phyloP scores from a whole-genome alignment of 1,140 invertebrate genomes.

The Helicoverpa zea region DNA sequence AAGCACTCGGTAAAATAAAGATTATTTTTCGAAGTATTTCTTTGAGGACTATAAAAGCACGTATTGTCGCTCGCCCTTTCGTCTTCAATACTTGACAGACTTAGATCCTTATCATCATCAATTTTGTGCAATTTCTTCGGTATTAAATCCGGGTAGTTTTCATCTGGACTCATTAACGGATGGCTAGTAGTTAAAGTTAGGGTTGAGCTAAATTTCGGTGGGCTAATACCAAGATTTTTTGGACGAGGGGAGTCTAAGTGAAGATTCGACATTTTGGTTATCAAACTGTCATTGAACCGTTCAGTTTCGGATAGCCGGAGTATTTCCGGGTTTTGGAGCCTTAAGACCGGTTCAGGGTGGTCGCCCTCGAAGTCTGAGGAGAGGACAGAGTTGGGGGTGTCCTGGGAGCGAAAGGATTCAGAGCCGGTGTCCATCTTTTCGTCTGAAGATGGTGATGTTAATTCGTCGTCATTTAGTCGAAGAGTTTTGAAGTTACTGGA shows the following conservation, averaged over 20 bases:
- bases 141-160: constrained; percentile 76
- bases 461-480: constrained; percentile 69
- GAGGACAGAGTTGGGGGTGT: constrained; percentile 72
- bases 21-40: constrained; percentile 81
- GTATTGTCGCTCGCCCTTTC: constrained; percentile 64
- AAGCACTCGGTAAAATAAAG: constrained; percentile 76
- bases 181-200: constrained; percentile 75
- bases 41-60: constrained; percentile 73
- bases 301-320: constrained; percentile 50
- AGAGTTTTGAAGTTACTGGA: constrained; percentile 66
- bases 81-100: constrained; percentile 78
- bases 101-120: constrained; percentile 76
- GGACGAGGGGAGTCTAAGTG: constrained; percentile 64
- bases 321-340: constrained; percentile 65
- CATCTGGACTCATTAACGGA: constrained; percentile 80
- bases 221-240: constrained; percentile 68
- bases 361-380: constrained; percentile 72
- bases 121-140: constrained; percentile 70
- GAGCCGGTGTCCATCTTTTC: constrained; percentile 82
- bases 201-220: constrained; percentile 71
- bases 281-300: constrained; percentile 67
- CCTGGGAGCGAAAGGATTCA: constrained; percentile 70
- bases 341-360: constrained; percentile 55
- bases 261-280: constrained; percentile 69
- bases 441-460: constrained; percentile 78